phyloP scores from a whole-genome alignment of 2,888 invertebrate species.

The Ganaspis brasiliensis region DNA sequence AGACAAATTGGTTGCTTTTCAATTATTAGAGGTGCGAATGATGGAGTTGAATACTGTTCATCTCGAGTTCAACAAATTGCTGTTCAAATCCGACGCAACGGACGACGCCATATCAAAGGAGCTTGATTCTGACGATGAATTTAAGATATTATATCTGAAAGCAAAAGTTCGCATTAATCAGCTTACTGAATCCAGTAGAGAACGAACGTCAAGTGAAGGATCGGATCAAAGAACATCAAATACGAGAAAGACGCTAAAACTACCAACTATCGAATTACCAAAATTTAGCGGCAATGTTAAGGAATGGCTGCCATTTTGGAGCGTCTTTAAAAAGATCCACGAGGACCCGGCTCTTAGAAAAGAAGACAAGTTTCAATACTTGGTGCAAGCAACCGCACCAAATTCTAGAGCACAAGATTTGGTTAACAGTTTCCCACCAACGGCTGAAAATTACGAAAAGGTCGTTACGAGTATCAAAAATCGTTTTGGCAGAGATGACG shows the following conservation, averaged over 20 bases:
- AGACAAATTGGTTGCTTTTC: conserved; percentile 3
- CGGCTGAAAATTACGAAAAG: conserved; percentile 65
- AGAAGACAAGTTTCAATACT: conserved; percentile 63
- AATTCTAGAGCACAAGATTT: conserved; percentile 59
- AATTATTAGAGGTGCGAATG: conserved; percentile 40
- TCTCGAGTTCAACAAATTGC: conserved; percentile 8
- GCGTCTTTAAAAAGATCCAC: conserved; percentile 63
- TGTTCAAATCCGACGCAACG: conserved; percentile 24
- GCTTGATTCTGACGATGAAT: conserved; percentile 43
- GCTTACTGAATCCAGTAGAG: neutral
- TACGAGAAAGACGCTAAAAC: neutral
- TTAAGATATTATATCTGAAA: neutral
- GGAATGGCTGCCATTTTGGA: conserved; percentile 65
- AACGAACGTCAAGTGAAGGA: neutral
- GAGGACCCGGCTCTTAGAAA: conserved; percentile 51
- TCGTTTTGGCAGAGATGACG: neutral
- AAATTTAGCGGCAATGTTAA: conserved; percentile 61
- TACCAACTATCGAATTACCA: conserved; percentile 52
- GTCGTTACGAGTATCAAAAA: conserved; percentile 57
- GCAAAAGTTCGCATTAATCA: neutral
- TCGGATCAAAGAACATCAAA: neutral
- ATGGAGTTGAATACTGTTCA: conserved; percentile 30
- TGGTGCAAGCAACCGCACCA: conserved; percentile 55
- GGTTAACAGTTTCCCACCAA: conserved; percentile 62
- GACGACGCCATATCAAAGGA: conserved; percentile 46